Percentiles rank a stretch among this genome's conserved stretches.
Conservation (phyloP, 1,140 invertebrate species). For the Drosophila jambulina region DNA sequence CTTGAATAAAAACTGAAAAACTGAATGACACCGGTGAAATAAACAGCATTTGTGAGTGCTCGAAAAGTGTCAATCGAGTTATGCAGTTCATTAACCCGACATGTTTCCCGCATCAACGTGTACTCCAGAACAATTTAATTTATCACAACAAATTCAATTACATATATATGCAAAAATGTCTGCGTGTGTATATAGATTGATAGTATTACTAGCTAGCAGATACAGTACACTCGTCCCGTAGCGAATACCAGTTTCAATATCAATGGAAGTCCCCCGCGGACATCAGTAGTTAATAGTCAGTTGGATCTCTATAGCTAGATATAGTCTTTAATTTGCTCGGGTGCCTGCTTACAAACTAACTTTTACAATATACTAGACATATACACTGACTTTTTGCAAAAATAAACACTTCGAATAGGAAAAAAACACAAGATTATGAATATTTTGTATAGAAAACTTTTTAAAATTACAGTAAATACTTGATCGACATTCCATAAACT, state of each 20-base stretch:
- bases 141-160: conserved; percentile 75
- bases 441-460: not conserved
- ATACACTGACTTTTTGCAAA: not conserved
- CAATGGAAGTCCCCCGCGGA: conserved; percentile 20
- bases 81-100: conserved; percentile 33
- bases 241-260: conserved; percentile 25
- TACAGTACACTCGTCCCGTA: conserved; percentile 30
- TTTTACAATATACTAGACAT: conserved; percentile 2
- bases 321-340: conserved; percentile 47
- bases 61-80: conserved; percentile 50
- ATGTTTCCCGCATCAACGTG: conserved; percentile 37
- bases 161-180: conserved; percentile 26
- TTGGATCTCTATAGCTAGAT: conserved; percentile 41
- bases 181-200: conserved; percentile 28
- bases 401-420: not conserved
- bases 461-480: not conserved
- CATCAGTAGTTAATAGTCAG: conserved; percentile 40
- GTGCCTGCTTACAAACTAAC: conserved; percentile 33
- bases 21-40: conserved; percentile 24
- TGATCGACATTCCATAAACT: too few relatives aligned
- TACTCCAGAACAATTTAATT: conserved; percentile 61
- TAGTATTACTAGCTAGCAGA: conserved; percentile 52
- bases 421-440: not conserved
- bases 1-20: conserved; percentile 14
- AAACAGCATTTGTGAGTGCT: conserved; percentile 35